Evolutionary conservation across 2,888 invertebrate genomes (phyloP).

Genomic region (Hydrotaea cyrtoneurina): DNA sequence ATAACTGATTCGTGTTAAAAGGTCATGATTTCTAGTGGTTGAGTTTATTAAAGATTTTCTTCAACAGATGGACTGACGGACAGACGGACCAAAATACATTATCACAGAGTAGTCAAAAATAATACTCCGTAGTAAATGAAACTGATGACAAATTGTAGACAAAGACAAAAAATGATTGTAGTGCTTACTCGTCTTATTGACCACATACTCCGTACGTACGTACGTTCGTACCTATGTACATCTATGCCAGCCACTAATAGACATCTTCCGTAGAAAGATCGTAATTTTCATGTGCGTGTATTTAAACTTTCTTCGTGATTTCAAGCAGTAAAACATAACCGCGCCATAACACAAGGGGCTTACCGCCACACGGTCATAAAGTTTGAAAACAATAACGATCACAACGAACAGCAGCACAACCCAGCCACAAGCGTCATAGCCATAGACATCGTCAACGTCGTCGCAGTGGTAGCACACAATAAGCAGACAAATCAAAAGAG

Average conservation of each 20-base stretch:
- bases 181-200: neutral
- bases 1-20: constrained; percentile 31
- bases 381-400: neutral
- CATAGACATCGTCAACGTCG: too few relatives aligned
- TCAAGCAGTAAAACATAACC: constrained; percentile 57
- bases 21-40: constrained; percentile 28
- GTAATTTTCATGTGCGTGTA: constrained; percentile 32
- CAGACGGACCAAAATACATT: neutral
- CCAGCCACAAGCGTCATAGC: neutral
- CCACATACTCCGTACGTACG: neutral
- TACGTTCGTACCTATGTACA: neutral
- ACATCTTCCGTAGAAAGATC: constrained; percentile 36
- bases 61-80: neutral
- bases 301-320: constrained; percentile 64
- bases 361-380: constrained; percentile 17
- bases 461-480: neutral
- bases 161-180: neutral
- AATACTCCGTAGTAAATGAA: neutral
- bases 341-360: constrained; percentile 47
- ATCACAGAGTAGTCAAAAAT: neutral
- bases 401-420: neutral
- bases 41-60: neutral
- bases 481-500: neutral
- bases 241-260: constrained; percentile 18
- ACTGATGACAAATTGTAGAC: constrained; percentile 31